phyloP scores from a whole-genome alignment of 2,797 vertebrate genomes.

The Coregonus ussuriensis region DNA sequence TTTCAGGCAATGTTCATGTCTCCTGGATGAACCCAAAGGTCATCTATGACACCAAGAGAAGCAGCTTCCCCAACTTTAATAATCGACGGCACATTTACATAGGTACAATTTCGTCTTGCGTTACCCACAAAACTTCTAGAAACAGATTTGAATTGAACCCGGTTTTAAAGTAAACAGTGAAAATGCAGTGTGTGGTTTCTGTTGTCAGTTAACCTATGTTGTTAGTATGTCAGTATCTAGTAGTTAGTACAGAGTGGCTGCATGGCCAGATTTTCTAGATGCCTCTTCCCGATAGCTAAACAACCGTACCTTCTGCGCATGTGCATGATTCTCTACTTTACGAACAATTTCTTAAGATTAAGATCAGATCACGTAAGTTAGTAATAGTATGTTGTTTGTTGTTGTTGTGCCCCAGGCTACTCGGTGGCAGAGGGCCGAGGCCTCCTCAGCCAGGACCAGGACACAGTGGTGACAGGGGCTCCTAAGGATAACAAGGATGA shows the following conservation, averaged over 20 bases:
- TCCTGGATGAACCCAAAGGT: slow-evolving; percentile 73
- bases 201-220: not conserved
- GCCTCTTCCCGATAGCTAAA: no score
- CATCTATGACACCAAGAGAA: slow-evolving; percentile 69
- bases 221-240: not conserved
- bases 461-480: slow-evolving; percentile 86
- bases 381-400: not conserved
- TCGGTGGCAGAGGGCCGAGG: slow-evolving; percentile 74
- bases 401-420: slow-evolving; percentile 76
- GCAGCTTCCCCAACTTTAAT: slow-evolving; percentile 62
- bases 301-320: no score
- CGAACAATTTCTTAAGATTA: no score
- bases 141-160: not conserved
- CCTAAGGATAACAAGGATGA: slow-evolving; percentile 74
- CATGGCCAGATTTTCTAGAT: no score
- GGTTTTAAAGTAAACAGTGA: no score
- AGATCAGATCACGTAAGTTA: no score
- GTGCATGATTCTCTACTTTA: no score
- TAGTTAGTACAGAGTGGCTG: no score
- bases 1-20: slow-evolving; percentile 82
- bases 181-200: not conserved
- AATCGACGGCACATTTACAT: slow-evolving; percentile 77
- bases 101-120: slow-evolving; percentile 65
- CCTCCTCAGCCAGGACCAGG: slow-evolving; percentile 69
- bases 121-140: not conserved